These are phyloP conservation scores for Engraulis encrasicolus DNA, from an alignment of 2,113 vertebrate species.

Conservation along the genomic window DNA sequence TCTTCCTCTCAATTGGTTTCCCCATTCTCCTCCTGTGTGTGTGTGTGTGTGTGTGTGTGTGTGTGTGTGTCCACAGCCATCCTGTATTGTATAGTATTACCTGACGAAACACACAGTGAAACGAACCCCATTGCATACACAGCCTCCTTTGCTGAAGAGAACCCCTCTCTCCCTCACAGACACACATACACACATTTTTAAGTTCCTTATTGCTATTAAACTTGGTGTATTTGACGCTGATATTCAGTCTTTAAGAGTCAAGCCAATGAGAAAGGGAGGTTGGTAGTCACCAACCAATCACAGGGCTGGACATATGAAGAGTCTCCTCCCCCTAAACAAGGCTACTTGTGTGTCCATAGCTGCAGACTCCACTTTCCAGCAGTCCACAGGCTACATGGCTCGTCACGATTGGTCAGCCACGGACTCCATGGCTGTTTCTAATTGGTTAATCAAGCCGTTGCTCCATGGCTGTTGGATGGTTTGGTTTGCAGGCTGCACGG, in stretches of 20 bases:
- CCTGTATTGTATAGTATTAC: background rate
- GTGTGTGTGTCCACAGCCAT: background rate
- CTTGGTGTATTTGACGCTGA: conserved; percentile 33
- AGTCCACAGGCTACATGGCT: background rate
- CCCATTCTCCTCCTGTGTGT: no score
- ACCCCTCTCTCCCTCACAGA: background rate
- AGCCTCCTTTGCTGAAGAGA: no score
- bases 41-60: no score
- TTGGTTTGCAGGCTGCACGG: no score
- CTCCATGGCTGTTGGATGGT: no score
- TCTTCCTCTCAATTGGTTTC: no score
- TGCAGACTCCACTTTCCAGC: background rate
- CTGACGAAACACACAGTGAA: background rate
- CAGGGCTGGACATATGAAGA: background rate
- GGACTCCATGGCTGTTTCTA: background rate
- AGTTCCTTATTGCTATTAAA: conserved; percentile 51
- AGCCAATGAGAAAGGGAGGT: conserved; percentile 18
- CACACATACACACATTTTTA: background rate
- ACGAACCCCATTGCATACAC: background rate
- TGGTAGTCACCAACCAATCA: conserved; percentile 9
- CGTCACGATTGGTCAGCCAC: background rate
- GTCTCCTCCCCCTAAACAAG: conserved; percentile 2
- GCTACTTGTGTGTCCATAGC: background rate
- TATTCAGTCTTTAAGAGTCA: conserved; percentile 7
- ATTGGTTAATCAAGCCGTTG: background rate